Evolutionary conservation across 2,888 invertebrate genomes (phyloP), one percentile per base, ranked within the genome.

Genomic region (Andrena flavipes): DNA sequence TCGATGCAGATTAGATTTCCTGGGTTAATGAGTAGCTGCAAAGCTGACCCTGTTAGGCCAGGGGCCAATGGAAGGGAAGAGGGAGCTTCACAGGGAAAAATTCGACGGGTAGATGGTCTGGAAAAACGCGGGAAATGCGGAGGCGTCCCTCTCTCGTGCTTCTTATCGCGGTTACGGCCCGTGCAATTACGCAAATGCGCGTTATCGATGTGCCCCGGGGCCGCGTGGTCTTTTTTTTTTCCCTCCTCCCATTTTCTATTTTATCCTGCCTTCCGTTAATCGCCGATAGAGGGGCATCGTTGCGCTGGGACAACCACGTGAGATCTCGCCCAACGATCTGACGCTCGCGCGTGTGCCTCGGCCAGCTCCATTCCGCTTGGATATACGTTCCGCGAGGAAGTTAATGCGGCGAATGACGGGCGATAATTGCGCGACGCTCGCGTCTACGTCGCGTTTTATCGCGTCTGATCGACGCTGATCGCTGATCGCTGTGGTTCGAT

Each of bases 131-230:
- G 48, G 65, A 75, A 76, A 82, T 73, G 80, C 56, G 63, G 75
- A 78, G 42, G 73, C 76, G 79, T 62, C 74, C 84, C 80, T 87
- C 56, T 67, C 69, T n/a, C 48, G 68, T 60, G 67, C 71, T 86
- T 83, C 88, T 87, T 87, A 85, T 87, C 87, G 82, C 73, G 68
- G 63, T 70, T 68, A 48, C 76, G 48, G 26, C 75, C 29, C 51
- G 70, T 69, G 86, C 88, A 84, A 87, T 87, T 87, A 86, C 80
- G 88, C 80, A 79, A 87, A 87, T 88, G 87, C 88, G 63, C 80
- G 78, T 84, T 81, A 80, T 78, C 72, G 80, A 60, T 73, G 69
- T 62, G 29, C 51, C 70, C 4, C 65, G 65, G 49, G 23, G 70
- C 56, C 60, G 75, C 54, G 54, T 65, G 67, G 62, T 48, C n/a